Conservation (phyloP, 2,797 vertebrate species). For the Gila robusta region DNA sequence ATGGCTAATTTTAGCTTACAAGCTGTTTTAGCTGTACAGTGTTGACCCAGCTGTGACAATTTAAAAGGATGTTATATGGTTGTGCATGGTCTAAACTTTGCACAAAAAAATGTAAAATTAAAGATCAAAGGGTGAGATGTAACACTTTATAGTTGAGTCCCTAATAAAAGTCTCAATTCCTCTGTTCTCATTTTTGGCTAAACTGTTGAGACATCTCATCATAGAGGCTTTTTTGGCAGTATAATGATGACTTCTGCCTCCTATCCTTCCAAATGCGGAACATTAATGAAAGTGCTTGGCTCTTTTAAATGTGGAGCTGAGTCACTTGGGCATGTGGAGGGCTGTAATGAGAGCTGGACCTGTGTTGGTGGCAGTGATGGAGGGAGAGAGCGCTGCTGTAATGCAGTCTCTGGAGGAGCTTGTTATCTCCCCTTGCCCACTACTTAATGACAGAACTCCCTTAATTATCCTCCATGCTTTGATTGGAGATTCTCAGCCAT, state of each 20-base stretch:
- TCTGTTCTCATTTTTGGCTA: slow-evolving; percentile 10
- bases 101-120: not conserved
- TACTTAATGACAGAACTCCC: slow-evolving; percentile 72
- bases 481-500: slow-evolving; percentile 70
- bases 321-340: slow-evolving; percentile 18
- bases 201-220: slow-evolving; percentile 31
- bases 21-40: not conserved
- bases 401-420: slow-evolving; percentile 67
- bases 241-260: slow-evolving; percentile 54
- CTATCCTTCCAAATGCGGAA: slow-evolving; percentile 31
- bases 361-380: slow-evolving; percentile 42
- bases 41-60: slow-evolving; percentile 16
- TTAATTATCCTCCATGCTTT: slow-evolving; percentile 74
- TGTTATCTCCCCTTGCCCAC: slow-evolving; percentile 71
- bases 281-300: slow-evolving; percentile 50
- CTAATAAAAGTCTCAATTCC: not conserved
- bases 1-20: not conserved
- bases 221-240: slow-evolving; percentile 19
- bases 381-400: slow-evolving; percentile 50
- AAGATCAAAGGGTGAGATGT: slow-evolving; percentile 5
- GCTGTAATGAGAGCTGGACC: slow-evolving; percentile 59
- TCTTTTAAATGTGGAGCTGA: slow-evolving; percentile 41
- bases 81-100: not conserved
- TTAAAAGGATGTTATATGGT: slow-evolving; percentile 3
- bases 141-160: slow-evolving; percentile 16